A percentile compares a stretch with the other conserved stretches of the same genome.
Evolutionary conservation across 2,888 invertebrate genomes (phyloP).

Genomic region (Rotaria sp.): DNA sequence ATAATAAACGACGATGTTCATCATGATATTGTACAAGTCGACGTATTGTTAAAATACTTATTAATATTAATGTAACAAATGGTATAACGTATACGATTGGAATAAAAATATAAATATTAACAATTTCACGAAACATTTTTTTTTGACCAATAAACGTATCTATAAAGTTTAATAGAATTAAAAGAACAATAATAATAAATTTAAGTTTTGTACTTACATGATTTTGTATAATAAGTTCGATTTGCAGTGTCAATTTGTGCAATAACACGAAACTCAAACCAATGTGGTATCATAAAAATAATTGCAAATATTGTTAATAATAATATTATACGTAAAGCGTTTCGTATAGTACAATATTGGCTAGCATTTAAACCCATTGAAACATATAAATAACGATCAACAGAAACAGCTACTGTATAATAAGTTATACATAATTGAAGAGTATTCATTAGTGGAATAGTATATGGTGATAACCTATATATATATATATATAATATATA

Average conservation of each 20-base stretch:
- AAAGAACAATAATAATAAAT: background rate
- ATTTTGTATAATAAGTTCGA: background rate
- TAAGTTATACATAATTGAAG: background rate
- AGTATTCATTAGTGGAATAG: background rate
- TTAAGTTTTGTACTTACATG: background rate
- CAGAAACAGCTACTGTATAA: constrained; percentile 13
- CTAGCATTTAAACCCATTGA: background rate
- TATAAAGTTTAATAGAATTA: background rate
- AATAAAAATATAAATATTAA: background rate
- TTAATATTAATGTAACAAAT: background rate
- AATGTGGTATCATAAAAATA: background rate
- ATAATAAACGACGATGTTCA: background rate
- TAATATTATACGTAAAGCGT: background rate
- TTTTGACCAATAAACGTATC: background rate
- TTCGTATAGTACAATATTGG: background rate
- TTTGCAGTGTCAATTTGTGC: background rate
- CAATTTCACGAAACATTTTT: background rate
- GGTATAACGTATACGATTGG: background rate
- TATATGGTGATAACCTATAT: constrained; percentile 4
- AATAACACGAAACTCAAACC: background rate
- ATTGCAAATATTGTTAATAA: constrained; percentile 1
- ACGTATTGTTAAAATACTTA: background rate
- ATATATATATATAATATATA: background rate
- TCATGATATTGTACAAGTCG: background rate
- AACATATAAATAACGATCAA: constrained; percentile 19